phyloP scores from a whole-genome alignment of 2,888 invertebrate species.

The Cosmia trapezina region DNA sequence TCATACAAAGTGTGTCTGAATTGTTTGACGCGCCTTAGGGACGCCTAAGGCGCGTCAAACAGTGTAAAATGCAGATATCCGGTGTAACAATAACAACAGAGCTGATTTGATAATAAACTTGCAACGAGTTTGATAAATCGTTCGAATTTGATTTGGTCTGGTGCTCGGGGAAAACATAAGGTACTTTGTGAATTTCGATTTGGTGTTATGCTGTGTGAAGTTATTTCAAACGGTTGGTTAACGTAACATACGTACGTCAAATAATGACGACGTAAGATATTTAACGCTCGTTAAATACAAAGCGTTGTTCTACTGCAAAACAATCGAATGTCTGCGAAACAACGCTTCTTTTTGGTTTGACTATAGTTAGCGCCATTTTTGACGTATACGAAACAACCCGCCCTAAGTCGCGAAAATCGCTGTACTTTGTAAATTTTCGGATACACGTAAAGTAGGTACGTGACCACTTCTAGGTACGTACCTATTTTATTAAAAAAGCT shows the following conservation, averaged over 20 bases:
- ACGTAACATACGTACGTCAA: no score
- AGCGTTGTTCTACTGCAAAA: no score
- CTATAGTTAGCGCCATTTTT: no score
- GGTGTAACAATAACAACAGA: conserved; percentile 8
- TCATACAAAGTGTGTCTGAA: background rate
- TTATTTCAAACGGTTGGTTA: background rate
- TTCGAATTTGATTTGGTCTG: conserved; percentile 32
- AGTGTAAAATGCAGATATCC: conserved; percentile 40
- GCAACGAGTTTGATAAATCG: conserved; percentile 39
- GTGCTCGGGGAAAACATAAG: background rate
- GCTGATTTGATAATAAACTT: conserved; percentile 51
- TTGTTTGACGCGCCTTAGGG: no score
- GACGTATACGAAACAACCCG: no score
- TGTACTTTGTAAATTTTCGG: background rate
- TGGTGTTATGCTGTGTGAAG: background rate
- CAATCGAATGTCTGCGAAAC: no score
- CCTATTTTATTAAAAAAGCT: no score
- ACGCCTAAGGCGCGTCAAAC: background rate
- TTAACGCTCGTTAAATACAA: no score
- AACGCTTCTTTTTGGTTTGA: no score
- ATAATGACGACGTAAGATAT: no score
- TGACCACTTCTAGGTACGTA: background rate
- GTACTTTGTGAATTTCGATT: background rate
- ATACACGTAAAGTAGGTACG: background rate
- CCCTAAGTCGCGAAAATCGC: background rate